Conservation (phyloP, 1,140 invertebrate species). For the Bemisia tabaci region DNA sequence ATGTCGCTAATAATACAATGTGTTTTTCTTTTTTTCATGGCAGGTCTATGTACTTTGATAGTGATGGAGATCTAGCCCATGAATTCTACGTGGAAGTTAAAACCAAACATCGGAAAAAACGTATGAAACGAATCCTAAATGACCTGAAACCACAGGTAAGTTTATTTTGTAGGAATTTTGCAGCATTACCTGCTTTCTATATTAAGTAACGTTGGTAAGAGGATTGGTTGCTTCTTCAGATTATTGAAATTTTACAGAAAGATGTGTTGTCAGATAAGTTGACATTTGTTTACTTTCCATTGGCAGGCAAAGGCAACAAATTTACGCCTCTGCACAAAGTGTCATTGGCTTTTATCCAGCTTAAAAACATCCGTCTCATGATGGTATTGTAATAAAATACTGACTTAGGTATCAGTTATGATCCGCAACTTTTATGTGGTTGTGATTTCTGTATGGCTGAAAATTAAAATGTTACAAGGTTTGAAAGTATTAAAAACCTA, state of each 20-base stretch:
- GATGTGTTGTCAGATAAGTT: neutral
- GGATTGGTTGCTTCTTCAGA: neutral
- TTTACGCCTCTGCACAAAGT: neutral
- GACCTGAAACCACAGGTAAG: constrained; percentile 32
- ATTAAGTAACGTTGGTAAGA: too few relatives aligned
- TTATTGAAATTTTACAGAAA: neutral
- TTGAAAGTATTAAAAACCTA: too few relatives aligned
- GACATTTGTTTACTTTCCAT: neutral
- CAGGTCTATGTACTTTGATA: constrained; percentile 39
- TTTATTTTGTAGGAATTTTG: neutral
- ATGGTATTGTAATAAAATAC: too few relatives aligned
- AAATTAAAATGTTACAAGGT: too few relatives aligned
- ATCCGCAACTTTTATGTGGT: too few relatives aligned
- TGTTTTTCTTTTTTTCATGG: too few relatives aligned
- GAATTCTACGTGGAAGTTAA: constrained; percentile 36
- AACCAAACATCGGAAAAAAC: constrained; percentile 25
- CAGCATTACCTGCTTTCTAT: neutral
- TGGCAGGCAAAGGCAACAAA: neutral
- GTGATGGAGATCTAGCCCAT: constrained; percentile 39
- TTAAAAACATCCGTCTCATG: too few relatives aligned
- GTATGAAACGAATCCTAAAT: constrained; percentile 26
- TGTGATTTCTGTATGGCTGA: too few relatives aligned
- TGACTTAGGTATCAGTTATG: too few relatives aligned
- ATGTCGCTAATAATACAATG: too few relatives aligned
- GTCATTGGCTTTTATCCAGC: too few relatives aligned